Conservation (phyloP, 2,113 vertebrate genomes). For the Osmerus eperlanus region DNA sequence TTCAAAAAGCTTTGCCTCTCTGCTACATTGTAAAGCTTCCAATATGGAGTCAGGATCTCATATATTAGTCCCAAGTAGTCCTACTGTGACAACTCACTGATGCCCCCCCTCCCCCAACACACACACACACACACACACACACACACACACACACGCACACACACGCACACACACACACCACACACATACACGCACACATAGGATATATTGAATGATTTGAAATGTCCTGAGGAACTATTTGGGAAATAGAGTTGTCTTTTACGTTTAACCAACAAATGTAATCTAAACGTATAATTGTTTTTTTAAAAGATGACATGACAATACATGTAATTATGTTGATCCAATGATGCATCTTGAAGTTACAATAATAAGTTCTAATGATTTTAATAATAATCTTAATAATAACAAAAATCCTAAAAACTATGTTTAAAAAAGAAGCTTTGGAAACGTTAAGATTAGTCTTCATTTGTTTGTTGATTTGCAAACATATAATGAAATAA, state of each 20-base stretch:
- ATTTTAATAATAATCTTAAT: background rate
- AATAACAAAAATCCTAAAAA: no score
- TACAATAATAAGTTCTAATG: background rate
- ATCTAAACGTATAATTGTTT: background rate
- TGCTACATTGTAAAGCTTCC: slow-evolving; percentile 56
- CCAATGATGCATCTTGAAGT: background rate
- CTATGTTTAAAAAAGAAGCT: background rate
- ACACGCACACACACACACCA: background rate
- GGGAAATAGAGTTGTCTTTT: slow-evolving; percentile 21
- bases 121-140: no score
- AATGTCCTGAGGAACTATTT: slow-evolving; percentile 27
- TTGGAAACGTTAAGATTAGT: background rate
- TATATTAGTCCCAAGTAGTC: slow-evolving; percentile 55
- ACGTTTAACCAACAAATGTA: slow-evolving; percentile 21
- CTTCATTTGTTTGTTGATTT: no score
- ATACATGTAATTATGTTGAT: background rate
- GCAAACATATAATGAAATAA: no score
- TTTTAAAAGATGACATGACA: slow-evolving; percentile 2
- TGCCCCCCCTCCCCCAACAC: background rate
- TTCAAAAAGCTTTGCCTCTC: slow-evolving; percentile 64
- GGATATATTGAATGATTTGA: slow-evolving; percentile 44
- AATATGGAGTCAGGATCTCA: slow-evolving; percentile 52
- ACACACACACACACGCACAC: no score
- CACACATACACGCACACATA: background rate
- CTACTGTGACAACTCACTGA: slow-evolving; percentile 42